Evolutionary conservation across 53 echinoderm and acorn worm genomes (phyloP).

Genomic region (Actinopyga echinites): DNA sequence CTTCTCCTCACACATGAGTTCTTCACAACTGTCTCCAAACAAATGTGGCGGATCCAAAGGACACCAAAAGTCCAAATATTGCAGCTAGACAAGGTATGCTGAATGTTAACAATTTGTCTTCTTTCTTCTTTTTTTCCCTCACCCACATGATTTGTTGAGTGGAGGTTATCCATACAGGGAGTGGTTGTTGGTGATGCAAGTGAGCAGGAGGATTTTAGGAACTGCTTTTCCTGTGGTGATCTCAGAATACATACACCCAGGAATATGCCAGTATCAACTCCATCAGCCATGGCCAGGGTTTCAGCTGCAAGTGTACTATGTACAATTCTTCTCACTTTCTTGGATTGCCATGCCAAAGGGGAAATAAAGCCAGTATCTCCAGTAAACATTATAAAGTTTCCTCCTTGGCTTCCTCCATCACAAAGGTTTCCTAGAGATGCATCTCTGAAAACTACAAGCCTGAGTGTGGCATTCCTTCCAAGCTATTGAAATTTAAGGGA

Average conservation of each 20-base stretch:
- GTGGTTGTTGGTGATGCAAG: conserved; percentile 11
- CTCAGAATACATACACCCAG: not conserved
- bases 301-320: conserved; percentile 11
- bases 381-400: not conserved
- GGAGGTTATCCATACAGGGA: conserved; percentile 2
- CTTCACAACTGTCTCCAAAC: too few species aligned
- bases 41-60: too few species aligned
- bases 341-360: not conserved
- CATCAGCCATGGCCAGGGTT: conserved; percentile 16
- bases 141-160: conserved; percentile 5
- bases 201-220: not conserved
- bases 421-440: not conserved
- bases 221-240: not conserved
- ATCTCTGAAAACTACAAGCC: not conserved
- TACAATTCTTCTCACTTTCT: not conserved
- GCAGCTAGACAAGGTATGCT: too few species aligned
- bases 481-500: not conserved
- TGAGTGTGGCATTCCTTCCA: not conserved
- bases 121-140: not conserved
- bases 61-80: too few species aligned
- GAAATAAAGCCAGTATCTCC: not conserved
- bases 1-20: too few species aligned
- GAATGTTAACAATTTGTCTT: too few species aligned
- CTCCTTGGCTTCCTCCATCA: not conserved
- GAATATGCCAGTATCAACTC: conserved; percentile 1